A percentile compares a stretch with the other conserved stretches of the same genome.
Conservation (phyloP, 2,888 invertebrate species). For the Phortica okadai region DNA sequence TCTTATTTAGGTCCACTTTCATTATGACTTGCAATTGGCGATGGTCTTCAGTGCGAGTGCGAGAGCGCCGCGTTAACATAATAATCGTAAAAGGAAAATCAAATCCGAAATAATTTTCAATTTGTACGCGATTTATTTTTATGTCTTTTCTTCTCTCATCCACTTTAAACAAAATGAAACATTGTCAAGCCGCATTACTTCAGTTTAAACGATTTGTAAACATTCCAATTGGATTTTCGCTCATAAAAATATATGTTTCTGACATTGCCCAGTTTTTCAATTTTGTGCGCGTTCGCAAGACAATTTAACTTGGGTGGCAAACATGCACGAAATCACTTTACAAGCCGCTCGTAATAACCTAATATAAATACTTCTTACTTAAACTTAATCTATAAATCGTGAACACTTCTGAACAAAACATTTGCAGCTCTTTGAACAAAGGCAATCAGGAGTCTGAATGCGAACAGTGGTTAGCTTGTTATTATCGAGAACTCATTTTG, state of each 20-base stretch:
- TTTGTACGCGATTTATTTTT: conserved; percentile 75
- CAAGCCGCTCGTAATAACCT: too few species aligned
- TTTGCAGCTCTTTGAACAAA: too few species aligned
- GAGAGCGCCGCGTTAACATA: conserved; percentile 47
- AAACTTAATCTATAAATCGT: too few species aligned
- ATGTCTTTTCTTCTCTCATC: conserved; percentile 59
- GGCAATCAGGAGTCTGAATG: too few species aligned
- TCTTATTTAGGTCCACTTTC: conserved; percentile 50
- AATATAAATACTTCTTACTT: too few species aligned
- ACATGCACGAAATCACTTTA: too few species aligned
- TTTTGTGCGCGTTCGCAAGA: background rate
- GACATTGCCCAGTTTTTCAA: conserved; percentile 57
- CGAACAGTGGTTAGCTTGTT: too few species aligned
- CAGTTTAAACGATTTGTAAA: conserved; percentile 74
- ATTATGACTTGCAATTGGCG: conserved; percentile 42
- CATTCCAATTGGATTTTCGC: conserved; percentile 72
- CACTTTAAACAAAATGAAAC: background rate
- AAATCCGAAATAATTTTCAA: conserved; percentile 75
- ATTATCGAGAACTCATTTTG: too few species aligned
- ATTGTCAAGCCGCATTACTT: conserved; percentile 40
- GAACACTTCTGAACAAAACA: too few species aligned
- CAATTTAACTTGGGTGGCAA: too few species aligned
- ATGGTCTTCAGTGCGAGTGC: conserved; percentile 35
- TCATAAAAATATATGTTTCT: conserved; percentile 67
- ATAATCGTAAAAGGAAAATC: conserved; percentile 72